A percentile compares a stretch with the other conserved stretches of the same genome.
These are phyloP conservation scores for Drosophila pseudoobscura DNA, from an alignment of 1,140 invertebrate species.

Conservation along the genomic window DNA sequence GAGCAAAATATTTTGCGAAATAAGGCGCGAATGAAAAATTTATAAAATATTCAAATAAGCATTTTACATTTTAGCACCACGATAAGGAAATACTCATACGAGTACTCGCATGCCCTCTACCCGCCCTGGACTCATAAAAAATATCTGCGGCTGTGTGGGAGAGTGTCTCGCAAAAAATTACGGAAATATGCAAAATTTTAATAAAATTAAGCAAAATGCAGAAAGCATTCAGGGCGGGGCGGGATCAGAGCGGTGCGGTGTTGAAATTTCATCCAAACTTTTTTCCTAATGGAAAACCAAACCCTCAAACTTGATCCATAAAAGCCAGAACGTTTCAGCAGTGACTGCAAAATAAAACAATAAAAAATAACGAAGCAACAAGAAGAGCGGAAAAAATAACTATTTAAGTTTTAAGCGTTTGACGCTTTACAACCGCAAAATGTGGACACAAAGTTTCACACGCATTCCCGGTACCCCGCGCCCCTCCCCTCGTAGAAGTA, in stretches of 20 bases:
- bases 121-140: conserved; percentile 21
- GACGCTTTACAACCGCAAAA: conserved; percentile 80
- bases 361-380: conserved; percentile 33
- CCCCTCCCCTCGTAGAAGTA: conserved; percentile 3
- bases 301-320: conserved; percentile 61
- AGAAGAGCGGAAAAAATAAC: conserved; percentile 40
- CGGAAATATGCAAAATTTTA: conserved; percentile 52
- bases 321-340: conserved; percentile 48
- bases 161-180: conserved; percentile 20
- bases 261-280: conserved; percentile 20
- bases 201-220: conserved; percentile 54
- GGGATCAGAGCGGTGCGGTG: not conserved
- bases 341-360: conserved; percentile 39
- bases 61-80: conserved; percentile 65
- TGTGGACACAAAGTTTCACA: conserved; percentile 74
- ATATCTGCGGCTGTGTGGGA: conserved; percentile 38
- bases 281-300: conserved; percentile 45
- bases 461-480: conserved; percentile 11
- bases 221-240: conserved; percentile 3
- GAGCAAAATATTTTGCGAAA: conserved; percentile 77
- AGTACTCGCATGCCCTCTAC: not conserved
- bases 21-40: conserved; percentile 81
- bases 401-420: conserved; percentile 81
- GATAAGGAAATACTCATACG: conserved; percentile 34
- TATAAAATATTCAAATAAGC: conserved; percentile 81